Evolutionary conservation across 2,113 vertebrate genomes (phyloP), one percentile per base, ranked within the genome.

Genomic region (Festucalex cinctus): DNA sequence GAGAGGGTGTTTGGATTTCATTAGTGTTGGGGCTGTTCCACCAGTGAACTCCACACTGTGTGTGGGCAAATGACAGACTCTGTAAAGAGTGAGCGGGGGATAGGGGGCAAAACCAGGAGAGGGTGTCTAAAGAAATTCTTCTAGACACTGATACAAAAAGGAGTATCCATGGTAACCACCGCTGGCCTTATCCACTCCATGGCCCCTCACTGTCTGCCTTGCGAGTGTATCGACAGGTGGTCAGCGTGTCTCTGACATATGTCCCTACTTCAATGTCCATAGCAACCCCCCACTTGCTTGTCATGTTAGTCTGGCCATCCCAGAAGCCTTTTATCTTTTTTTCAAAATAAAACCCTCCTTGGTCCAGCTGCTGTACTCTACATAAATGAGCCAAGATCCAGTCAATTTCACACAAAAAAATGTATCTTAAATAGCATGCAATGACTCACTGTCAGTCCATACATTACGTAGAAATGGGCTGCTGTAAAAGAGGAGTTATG

Each of bases 11-110:
- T 90, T 81, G 86, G 82, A 81, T 83, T 85, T 84, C 84, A 87
- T 90, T 88, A 90, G 89, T 84, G 12, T 75, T 59, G 76, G 85
- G 75, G 79, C 75, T 82, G 81, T 85, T 86, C 77, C 78, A 75
- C 70, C 71, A 77, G 73, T 0, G 9, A 73, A 75, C 64, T 70
- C 44, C 75, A 84, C 73, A 75, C 82, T 80, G 68, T 5, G 48
- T 64, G 75, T 74, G 70, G 73, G 68, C 63, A 68, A 46, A 66
- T 56, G 7, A 79, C 68, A 76, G 57, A 73, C 70, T 41, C 68
- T 57, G 49, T 44, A 68, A 62, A 39, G 68, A 73, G 32, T 49
- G 44, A 20, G 61, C 32, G 43, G 48, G 62, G 43, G 63, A 61
- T 64, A 22, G 16, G 5, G 6, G 17, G n/a, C 51, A 70, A 60